These are phyloP conservation scores for Australoheros scitulus DNA, from an alignment of 2,113 vertebrate genomes.

Conservation along the genomic window DNA sequence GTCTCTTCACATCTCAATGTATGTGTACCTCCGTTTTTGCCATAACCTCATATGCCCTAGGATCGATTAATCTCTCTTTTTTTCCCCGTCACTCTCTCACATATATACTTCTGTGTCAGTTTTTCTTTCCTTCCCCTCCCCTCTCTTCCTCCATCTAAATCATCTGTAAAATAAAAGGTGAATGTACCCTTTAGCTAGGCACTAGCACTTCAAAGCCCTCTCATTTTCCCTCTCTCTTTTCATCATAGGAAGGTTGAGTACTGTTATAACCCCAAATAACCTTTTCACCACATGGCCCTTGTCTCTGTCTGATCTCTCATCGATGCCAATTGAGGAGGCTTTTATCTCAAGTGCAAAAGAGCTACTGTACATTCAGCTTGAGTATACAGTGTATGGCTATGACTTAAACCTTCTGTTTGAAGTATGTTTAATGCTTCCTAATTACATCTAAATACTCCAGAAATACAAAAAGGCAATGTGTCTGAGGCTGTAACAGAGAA, in stretches of 20 bases:
- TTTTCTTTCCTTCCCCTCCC: slow-evolving; percentile 28
- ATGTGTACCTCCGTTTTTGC: slow-evolving; percentile 29
- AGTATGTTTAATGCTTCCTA: not conserved
- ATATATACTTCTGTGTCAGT: slow-evolving; percentile 25
- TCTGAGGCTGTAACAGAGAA: not conserved
- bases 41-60: slow-evolving; percentile 44
- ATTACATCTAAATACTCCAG: not conserved
- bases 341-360: slow-evolving; percentile 42
- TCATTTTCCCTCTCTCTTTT: slow-evolving; percentile 42
- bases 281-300: slow-evolving; percentile 40
- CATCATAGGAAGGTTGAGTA: slow-evolving; percentile 51
- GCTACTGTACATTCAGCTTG: slow-evolving; percentile 5
- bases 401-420: not conserved
- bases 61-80: slow-evolving; percentile 18
- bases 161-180: slow-evolving; percentile 59
- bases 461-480: not conserved
- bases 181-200: slow-evolving; percentile 56
- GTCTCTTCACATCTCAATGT: slow-evolving; percentile 35
- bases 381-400: not conserved
- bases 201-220: slow-evolving; percentile 55
- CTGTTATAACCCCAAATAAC: slow-evolving; percentile 50
- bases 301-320: slow-evolving; percentile 34
- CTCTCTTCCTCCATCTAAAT: slow-evolving; percentile 15
- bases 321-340: slow-evolving; percentile 22
- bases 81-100: slow-evolving; percentile 1